Base-by-base conservation (phyloP, 2,113 vertebrate genomes). In the Meleagris gallopavo region DNA sequence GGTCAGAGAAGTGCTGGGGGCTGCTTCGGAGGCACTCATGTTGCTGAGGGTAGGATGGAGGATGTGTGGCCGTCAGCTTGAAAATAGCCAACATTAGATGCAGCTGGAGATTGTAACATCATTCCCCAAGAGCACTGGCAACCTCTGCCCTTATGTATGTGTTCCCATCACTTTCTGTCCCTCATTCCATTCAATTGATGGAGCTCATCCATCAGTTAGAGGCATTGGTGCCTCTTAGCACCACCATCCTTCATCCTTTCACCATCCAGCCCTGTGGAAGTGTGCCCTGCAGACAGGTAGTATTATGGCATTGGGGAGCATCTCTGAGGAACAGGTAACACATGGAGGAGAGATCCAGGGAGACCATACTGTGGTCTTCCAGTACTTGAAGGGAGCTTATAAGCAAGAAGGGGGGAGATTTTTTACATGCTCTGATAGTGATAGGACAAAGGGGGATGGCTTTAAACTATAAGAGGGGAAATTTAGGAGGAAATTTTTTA, bases 1-100 rank as follows among this genome's bases (percentile, higher is more conserved):
- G 41, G 21, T 57, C 83, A 90, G 64, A 14, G 2, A 58, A 25
- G 38, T 36, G 34, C 24, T 0, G 13, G 30, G 12, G 13, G 29
- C 11, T 84, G 50, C 52, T 69, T 27, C 43, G 32, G 11, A 24
- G 65, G n/a, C 55, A 54, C 29, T 71, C 22, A 11, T 64, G 21
- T 32, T 74, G 36, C 29, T 43, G 66, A 72, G 36, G 27, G 77
- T 40, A 66, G 20, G 0, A 0, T 0, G 4, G 15, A 71, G 27
- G 15, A 71, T 0, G 0, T 2, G 18, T 1, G 2, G 66, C 18
- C 0, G 0, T 32, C 36, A 41, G 38, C 73, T 69, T 30, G 40
- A 67, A 25, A 89, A 30, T 32, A 55, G 57, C 10, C 2, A 1
- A 9, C 12, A 10, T 45, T 45, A 25, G 43, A 40, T 17, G 38